Percentiles rank a stretch among this genome's conserved stretches.
phyloP scores from a whole-genome alignment of 2,888 invertebrate genomes.

The Cantharis lateralis region DNA sequence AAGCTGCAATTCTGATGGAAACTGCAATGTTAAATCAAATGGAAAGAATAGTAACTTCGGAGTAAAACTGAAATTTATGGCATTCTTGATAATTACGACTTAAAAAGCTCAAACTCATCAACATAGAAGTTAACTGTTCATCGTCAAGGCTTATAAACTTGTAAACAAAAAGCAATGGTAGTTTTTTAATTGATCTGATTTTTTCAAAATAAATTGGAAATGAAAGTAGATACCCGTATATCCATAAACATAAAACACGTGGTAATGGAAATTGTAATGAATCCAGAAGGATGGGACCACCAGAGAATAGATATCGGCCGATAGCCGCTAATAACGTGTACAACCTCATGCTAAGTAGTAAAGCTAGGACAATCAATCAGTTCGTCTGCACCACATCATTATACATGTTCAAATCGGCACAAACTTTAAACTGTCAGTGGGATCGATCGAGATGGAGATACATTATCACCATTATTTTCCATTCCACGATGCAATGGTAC shows the following conservation, averaged over 20 bases:
- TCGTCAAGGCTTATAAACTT: not conserved
- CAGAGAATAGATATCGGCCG: conserved; percentile 48
- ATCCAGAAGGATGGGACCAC: conserved; percentile 48
- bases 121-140: not conserved
- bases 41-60: not conserved
- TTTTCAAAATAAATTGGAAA: not conserved
- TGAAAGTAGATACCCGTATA: not conserved
- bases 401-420: conserved; percentile 35
- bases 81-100: not conserved
- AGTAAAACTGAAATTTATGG: not conserved
- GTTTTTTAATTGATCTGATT: not conserved
- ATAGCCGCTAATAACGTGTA: conserved; percentile 53
- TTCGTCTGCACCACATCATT: conserved; percentile 38
- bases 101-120: not conserved
- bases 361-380: conserved; percentile 50
- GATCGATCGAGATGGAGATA: conserved; percentile 26
- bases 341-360: conserved; percentile 51
- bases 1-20: not conserved
- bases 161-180: not conserved
- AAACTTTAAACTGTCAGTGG: conserved; percentile 34
- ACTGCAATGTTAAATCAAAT: not conserved
- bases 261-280: conserved; percentile 17
- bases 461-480: conserved; percentile 27
- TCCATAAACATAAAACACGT: conserved; percentile 9
- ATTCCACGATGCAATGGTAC: conserved; percentile 10